Evolutionary conservation across 1,140 invertebrate genomes (phyloP).

Genomic region (Drosophila cardini): DNA sequence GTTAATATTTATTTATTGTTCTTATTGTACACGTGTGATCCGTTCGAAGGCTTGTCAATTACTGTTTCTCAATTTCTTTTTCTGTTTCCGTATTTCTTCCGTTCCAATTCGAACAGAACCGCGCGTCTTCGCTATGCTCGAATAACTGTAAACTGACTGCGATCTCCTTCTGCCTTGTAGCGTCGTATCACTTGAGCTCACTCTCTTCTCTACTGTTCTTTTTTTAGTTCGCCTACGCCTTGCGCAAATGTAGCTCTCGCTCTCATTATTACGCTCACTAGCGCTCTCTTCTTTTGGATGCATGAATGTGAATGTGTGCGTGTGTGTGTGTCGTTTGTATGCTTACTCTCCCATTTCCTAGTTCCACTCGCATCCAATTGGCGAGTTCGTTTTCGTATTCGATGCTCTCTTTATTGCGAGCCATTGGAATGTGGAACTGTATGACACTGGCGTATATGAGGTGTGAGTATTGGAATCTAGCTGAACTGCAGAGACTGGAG

Average conservation of each 20-base stretch:
- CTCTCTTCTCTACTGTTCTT: slow-evolving; percentile 42
- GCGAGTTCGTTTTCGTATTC: slow-evolving; percentile 9
- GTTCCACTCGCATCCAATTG: slow-evolving; percentile 39
- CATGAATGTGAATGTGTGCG: background rate
- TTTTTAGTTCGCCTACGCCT: slow-evolving; percentile 74
- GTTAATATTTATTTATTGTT: slow-evolving; percentile 1
- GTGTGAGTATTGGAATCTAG: slow-evolving; percentile 6
- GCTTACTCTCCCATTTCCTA: slow-evolving; percentile 8
- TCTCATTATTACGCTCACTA: slow-evolving; percentile 5
- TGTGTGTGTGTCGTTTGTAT: background rate
- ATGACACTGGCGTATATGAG: slow-evolving; percentile 1
- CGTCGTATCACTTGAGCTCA: slow-evolving; percentile 46
- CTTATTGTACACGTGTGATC: slow-evolving; percentile 9
- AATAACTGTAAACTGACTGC: slow-evolving; percentile 56
- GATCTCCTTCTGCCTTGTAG: slow-evolving; percentile 37
- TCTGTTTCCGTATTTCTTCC: slow-evolving; percentile 27
- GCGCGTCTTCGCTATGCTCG: slow-evolving; percentile 67
- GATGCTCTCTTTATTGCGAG: background rate
- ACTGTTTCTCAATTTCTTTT: slow-evolving; percentile 7
- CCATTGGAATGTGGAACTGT: slow-evolving; percentile 20
- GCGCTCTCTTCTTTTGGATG: background rate
- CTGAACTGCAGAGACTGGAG: background rate
- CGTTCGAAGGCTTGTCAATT: slow-evolving; percentile 7
- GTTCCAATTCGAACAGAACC: slow-evolving; percentile 41
- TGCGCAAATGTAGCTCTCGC: slow-evolving; percentile 38